Base-by-base conservation (phyloP, 2,113 vertebrate genomes). In the Bothrops jararaca region DNA sequence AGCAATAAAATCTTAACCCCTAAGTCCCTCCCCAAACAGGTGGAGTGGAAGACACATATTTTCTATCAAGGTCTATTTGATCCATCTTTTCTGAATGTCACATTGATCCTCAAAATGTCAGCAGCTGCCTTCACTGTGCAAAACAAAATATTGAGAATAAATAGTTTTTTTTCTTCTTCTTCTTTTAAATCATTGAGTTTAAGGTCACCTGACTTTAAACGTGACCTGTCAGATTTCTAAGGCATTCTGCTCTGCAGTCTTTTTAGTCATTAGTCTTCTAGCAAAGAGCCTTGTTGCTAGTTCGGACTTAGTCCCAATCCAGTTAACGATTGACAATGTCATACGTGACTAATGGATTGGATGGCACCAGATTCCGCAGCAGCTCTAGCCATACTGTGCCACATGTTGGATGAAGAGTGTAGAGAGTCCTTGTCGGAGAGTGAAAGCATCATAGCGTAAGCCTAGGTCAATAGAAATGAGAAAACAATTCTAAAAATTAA, bases 41-140 rank as follows among this genome's bases (percentile, higher is more conserved):
- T 91, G 95, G 95, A 95, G 94, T 96, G 97, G 97, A 98, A 98
- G 98, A 98, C 95, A 96, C 95, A 91, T 96, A 64, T 97, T 97
- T 96, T 96, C 95, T 95, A 96, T 95, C 93, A 95, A 92, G 42
- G 93, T 97, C 97, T 96, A 96, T 95, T 95, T 96, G 97, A 97
- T 97, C 97, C 97, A 97, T 90, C 92, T 95, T 94, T 90, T 92
- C 86, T 95, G 94, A 91, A 95, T 96, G 97, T 98, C 95, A 95
- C 97, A 97, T 96, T 97, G 97, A 98, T 98, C 97, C 97, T 98
- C 97, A 97, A 97, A 97, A 98, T 98, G 98, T 98, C 98, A 98
- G 98, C 99, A 99, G 99, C 98, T 99, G 98, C 98, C 98, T 98
- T 98, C 97, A 98, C 99, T 99, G 99, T 99, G 99, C 99, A 99